Evolutionary conservation across 2,888 invertebrate genomes (phyloP), one percentile per base, ranked within the genome.

Genomic region (Scaptomyza cyrtandrae): DNA sequence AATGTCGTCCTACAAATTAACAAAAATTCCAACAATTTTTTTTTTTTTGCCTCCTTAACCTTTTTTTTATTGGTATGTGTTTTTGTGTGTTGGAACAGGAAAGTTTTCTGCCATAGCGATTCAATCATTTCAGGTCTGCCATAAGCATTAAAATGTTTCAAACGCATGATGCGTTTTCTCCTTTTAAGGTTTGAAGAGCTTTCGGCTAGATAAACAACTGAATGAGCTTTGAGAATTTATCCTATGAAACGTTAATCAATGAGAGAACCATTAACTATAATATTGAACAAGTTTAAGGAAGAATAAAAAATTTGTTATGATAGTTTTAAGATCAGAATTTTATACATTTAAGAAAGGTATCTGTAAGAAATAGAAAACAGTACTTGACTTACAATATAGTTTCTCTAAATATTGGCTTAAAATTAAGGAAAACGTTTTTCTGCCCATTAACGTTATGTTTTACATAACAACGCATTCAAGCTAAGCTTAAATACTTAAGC

Each of bases 1-100:
- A 71, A 84, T 89, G 74, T 87, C 86, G 75, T 86, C 71, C 89
- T 74, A 86, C 88, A 86, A 86, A 86, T 86, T 86, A 80, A 78
- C 88, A 89, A 89, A 89, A 86, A 86, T 86, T 87, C 78, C 68
- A 86, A 77, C 56, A 77, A 87, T 86, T 70, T 39, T 3, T 39
- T 70, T 41, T 41, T 41, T 83, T 54, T 57, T 75, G 79, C 72
- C 82, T 75, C 64, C 85, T 71, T 59, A 54, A 64, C 68, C 66
- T 55, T 37, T 64, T 46, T 14, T 64, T 46, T 14, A 31, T 19
- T 11, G 59, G 45, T 7, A 33, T 31, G 46, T 45, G 57, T 24
- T 41, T 45, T 19, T 43, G 24, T 58, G 29, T 64, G n/a, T 63
- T 27, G 31, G 55, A 31, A 46, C 44, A 53, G 49, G 14, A 71